A percentile compares a stretch with the other conserved stretches of the same genome.
Conservation (phyloP, 1,140 invertebrate genomes). For the Carposina sasakii region DNA sequence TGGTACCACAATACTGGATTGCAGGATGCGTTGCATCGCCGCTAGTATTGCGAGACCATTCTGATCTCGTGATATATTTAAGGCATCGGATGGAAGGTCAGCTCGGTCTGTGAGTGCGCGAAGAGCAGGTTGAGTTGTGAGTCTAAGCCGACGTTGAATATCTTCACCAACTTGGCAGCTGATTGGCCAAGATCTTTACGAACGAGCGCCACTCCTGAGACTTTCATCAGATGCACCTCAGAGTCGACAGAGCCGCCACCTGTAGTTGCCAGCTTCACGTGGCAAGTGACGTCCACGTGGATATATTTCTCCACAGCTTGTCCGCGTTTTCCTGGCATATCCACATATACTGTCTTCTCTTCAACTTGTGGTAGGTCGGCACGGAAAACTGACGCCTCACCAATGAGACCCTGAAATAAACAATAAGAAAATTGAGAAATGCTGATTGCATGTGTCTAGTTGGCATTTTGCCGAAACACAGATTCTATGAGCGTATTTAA, state of each 20-base stretch:
- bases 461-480: too few relatives aligned
- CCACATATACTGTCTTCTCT: constrained; percentile 74
- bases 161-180: constrained; percentile 71
- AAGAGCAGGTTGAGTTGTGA: constrained; percentile 78
- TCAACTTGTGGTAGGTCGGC: constrained; percentile 77
- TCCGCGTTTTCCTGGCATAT: constrained; percentile 63
- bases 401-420: constrained; percentile 67
- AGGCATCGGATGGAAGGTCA: constrained; percentile 75
- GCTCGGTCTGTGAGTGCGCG: constrained; percentile 74
- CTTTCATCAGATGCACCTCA: constrained; percentile 76
- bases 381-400: constrained; percentile 77
- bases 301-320: constrained; percentile 76
- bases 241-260: constrained; percentile 72
- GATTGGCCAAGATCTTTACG: constrained; percentile 72
- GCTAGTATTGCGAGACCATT: constrained; percentile 53
- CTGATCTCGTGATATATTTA: constrained; percentile 37
- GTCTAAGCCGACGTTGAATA: constrained; percentile 78
- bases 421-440: too few relatives aligned
- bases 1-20: constrained; percentile 44
- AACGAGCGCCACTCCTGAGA: constrained; percentile 78
- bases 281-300: constrained; percentile 78
- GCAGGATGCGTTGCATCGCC: constrained; percentile 10
- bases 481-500: too few relatives aligned
- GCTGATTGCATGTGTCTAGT: too few relatives aligned
- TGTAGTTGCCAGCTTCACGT: constrained; percentile 74